Conservation (phyloP, 2,888 invertebrate genomes). For the Tenthredo scrophulariae region DNA sequence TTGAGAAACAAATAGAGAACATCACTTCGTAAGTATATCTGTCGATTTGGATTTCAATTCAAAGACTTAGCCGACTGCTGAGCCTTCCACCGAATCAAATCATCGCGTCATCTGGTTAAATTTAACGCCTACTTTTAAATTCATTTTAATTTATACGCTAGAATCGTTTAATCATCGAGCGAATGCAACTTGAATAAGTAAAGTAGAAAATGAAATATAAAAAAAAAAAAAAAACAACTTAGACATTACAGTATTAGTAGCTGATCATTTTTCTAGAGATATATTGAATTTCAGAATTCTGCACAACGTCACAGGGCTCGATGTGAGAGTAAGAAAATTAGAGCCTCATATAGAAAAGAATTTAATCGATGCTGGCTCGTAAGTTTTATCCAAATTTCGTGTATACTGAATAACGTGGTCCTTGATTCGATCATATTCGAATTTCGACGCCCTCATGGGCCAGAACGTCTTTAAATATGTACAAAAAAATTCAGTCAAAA, state of each 20-base stretch:
- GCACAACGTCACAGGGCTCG: constrained; percentile 87
- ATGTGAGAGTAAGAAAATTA: constrained; percentile 88
- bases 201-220: not conserved
- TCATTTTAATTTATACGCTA: constrained; percentile 21
- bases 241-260: not conserved
- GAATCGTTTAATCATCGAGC: constrained; percentile 3
- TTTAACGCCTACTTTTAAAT: constrained; percentile 13
- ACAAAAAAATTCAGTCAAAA: too few relatives aligned
- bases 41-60: constrained; percentile 14
- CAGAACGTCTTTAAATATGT: too few relatives aligned
- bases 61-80: not conserved
- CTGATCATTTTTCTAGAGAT: not conserved
- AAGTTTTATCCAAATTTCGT: constrained; percentile 75
- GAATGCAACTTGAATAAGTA: not conserved
- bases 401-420: not conserved
- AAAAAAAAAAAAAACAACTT: not conserved
- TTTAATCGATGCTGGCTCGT: constrained; percentile 85
- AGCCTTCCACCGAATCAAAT: not conserved
- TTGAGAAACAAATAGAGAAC: constrained; percentile 86
- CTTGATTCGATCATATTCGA: too few relatives aligned
- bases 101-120: not conserved
- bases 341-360: constrained; percentile 87
- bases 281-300: constrained; percentile 79
- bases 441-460: too few relatives aligned
- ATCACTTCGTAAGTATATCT: constrained; percentile 82